Base-by-base conservation (phyloP, 2,888 invertebrate genomes). In the Hoplodrina blanda region DNA sequence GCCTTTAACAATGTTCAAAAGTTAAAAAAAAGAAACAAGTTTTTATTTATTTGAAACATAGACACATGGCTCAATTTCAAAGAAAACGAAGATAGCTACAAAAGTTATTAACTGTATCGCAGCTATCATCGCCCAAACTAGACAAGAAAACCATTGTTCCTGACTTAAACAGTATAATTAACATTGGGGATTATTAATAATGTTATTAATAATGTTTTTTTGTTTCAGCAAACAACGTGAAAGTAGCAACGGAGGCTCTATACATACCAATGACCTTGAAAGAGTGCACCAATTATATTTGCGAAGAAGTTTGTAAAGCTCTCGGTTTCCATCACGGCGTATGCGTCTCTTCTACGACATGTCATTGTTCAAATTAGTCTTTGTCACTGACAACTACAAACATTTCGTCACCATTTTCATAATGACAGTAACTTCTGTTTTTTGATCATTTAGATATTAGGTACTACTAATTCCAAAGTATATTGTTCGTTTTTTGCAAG, bases 221-320 rank as follows among this genome's bases (percentile, higher is more conserved):
- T 76, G 60, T 81, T 81, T 41, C 72, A 82, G 66, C 17, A 37
- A 49, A 59, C n/a, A 6, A 49, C 5, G 46, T 37, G 1, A 30
- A 54, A 11, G 33, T 52, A 2, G 83, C 69, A 37, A 63, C 25
- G 15, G 37, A 72, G 53, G 56, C 52, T 37, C 19, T 81, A 11
- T 17, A 61, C 54, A 82, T 81, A 55, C 75, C 83, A 50, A 69
- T 57, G 64, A 10, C 53, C 13, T 50, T 80, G 59, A 82, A 64
- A 19, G 10, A 0, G 0, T 82, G 80, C 63, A 30, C 0, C 8
- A 49, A 73, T 52, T 0, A 5, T 4, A 0, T 20, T 2, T 81
- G 81, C 33, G 52, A 65, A 0, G 4, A 2, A 17, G 0, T 73
- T 30, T 82, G 83, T 50, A 67, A 55, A 37, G 0, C 2, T 0